A percentile compares a stretch with the other conserved stretches of the same genome.
Conservation (phyloP, 2,888 invertebrate species). For the Tetranychus truncatus region DNA sequence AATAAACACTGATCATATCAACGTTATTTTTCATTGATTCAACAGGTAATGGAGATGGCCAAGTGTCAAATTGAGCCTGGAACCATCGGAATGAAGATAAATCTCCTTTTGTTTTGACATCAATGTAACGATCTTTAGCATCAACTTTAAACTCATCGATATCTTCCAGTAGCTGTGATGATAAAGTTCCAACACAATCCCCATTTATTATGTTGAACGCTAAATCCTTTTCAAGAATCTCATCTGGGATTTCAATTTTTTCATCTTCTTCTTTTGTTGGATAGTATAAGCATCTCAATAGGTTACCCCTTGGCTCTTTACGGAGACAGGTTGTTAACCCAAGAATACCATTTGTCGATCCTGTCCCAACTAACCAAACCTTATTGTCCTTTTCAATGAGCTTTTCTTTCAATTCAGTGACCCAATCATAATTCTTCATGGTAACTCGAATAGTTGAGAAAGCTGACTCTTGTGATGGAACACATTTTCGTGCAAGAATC, state of each 20-base stretch:
- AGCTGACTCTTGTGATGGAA: neutral
- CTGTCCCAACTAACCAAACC: neutral
- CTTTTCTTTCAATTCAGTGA: neutral
- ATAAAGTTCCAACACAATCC: neutral
- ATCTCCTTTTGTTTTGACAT: slow-evolving; percentile 37
- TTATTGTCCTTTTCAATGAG: neutral
- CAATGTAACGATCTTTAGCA: slow-evolving; percentile 36
- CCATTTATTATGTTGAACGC: neutral
- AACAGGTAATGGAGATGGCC: slow-evolving; percentile 43
- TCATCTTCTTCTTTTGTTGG: neutral
- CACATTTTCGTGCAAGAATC: slow-evolving; percentile 1
- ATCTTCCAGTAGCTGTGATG: neutral
- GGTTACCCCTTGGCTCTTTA: slow-evolving; percentile 6
- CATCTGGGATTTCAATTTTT: neutral
- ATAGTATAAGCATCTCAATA: slow-evolving; percentile 3
- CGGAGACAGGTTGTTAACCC: slow-evolving; percentile 7
- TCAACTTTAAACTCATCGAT: neutral
- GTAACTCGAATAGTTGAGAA: neutral
- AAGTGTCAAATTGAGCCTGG: slow-evolving; percentile 55
- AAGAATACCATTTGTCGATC: slow-evolving; percentile 6
- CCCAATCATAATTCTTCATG: neutral
- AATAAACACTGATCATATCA: slow-evolving; percentile 59
- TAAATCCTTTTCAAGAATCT: slow-evolving; percentile 4
- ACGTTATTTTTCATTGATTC: slow-evolving; percentile 28
- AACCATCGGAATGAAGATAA: slow-evolving; percentile 43